Evolutionary conservation across 1,140 invertebrate species (phyloP).

Genomic region (Drosophila busckii): DNA sequence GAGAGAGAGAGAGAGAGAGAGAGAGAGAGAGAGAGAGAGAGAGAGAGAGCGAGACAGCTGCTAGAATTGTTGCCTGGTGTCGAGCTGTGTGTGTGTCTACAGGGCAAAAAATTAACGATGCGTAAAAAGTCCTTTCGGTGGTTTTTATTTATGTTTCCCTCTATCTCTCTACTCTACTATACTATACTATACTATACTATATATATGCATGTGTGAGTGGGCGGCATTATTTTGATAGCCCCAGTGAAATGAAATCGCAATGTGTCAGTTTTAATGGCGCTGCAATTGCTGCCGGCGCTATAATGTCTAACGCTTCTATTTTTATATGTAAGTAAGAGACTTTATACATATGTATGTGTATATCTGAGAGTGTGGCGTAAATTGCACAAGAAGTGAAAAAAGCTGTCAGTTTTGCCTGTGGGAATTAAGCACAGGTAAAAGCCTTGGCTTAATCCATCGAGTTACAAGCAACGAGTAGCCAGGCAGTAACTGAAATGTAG

Average conservation of each 20-base stretch:
- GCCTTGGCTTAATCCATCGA: constrained; percentile 49
- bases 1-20: neutral
- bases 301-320: constrained; percentile 50
- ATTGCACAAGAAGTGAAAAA: constrained; percentile 36
- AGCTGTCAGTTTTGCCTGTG: constrained; percentile 9
- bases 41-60: neutral
- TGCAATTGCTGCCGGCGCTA: constrained; percentile 66
- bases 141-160: constrained; percentile 32
- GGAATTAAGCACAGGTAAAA: constrained; percentile 11
- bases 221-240: constrained; percentile 36
- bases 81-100: constrained; percentile 49
- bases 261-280: constrained; percentile 72
- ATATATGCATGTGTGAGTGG: constrained; percentile 17
- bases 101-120: constrained; percentile 70
- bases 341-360: neutral
- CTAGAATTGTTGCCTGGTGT: constrained; percentile 28
- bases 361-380: constrained; percentile 12
- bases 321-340: constrained; percentile 3
- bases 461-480: neutral
- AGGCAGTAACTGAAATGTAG: neutral
- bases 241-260: constrained; percentile 61
- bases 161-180: no score
- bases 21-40: constrained; percentile 2
- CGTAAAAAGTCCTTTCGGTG: constrained; percentile 66
- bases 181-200: no score